Conservation (phyloP, 2,888 invertebrate genomes). For the Melanostoma scalare region DNA sequence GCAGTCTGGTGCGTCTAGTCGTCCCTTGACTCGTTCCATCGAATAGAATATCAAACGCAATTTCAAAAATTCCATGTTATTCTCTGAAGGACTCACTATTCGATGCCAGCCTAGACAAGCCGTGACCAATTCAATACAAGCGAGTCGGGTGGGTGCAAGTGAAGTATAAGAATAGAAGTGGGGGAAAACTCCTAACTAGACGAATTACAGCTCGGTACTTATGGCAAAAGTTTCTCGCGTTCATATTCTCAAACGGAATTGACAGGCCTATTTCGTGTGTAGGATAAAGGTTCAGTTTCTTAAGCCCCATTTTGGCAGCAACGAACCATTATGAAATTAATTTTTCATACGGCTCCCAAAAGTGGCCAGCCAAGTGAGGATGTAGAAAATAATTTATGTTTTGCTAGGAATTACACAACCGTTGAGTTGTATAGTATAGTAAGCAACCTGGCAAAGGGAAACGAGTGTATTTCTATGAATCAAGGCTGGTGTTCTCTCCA, state of each 20-base stretch:
- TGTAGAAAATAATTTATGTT: slow-evolving; percentile 57
- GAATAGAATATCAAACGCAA: slow-evolving; percentile 45
- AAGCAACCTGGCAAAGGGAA: not conserved
- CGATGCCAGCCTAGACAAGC: slow-evolving; percentile 16
- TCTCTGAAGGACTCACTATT: slow-evolving; percentile 24
- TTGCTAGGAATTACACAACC: slow-evolving; percentile 33
- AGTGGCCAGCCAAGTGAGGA: slow-evolving; percentile 35
- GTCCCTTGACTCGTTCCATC: not conserved
- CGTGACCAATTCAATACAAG: slow-evolving; percentile 23
- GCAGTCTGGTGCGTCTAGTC: slow-evolving; percentile 42
- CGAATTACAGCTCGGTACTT: slow-evolving; percentile 8
- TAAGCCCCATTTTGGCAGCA: slow-evolving; percentile 62
- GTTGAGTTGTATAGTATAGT: slow-evolving; percentile 1
- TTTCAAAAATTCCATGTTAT: slow-evolving; percentile 55
- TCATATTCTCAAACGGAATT: slow-evolving; percentile 55
- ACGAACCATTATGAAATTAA: slow-evolving; percentile 66
- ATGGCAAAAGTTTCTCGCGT: slow-evolving; percentile 48
- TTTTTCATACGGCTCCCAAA: slow-evolving; percentile 58
- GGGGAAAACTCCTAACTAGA: not conserved
- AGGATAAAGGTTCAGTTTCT: slow-evolving; percentile 48
- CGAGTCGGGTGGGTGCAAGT: not conserved
- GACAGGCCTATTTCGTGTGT: slow-evolving; percentile 66
- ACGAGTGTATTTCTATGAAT: slow-evolving; percentile 17
- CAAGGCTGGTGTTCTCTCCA: not conserved
- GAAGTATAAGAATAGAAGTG: not conserved